Base-by-base conservation (phyloP, 2,113 vertebrate genomes). In the Sula dactylatra region DNA sequence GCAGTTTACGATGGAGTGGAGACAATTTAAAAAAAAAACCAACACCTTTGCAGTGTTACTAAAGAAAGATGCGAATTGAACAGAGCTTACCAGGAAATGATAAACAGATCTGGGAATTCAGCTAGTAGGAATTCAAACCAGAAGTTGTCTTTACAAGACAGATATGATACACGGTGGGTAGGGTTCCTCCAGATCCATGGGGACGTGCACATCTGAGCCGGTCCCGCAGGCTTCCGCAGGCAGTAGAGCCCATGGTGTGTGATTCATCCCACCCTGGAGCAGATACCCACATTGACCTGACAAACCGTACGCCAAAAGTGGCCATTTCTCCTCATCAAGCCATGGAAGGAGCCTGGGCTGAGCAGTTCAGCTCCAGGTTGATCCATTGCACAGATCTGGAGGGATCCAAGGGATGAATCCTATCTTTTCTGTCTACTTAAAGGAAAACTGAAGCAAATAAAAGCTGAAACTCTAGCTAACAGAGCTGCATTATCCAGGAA, bases 161-260 rank as follows among this genome's bases (percentile, higher is more conserved):
- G 29, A 18, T 38, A 31, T 10, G 16, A 20, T 42, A 50, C n/a
- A 9, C 0, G 2, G 9, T 27, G 65, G 21, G 25, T 27, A 22
- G 25, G n/a, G 54, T 32, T 84, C 73, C 69, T 73, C 9, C 59
- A 56, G 69, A 42, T 49, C 54, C 29, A 42, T 5, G 14, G 67
- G 52, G 18, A 50, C 0, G 0, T 26, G 25, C 34, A 45, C 1
- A 0, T 42, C 64, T 73, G 32, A 59, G 16, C 32, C 84, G n/a
- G 19, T 38, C 54, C n/a, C n/a, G 19, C 84, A 69, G 22, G 38
- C 32, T 90, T 36, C 42, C 49, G 65, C 11, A 42, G 49, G 7
- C 55, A 19, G 25, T 6, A 62, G 67, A 71, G 34, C 3, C 2
- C 1, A 2, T 2, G 24, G 31, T 29, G 45, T 38, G 24, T 29